These are phyloP conservation scores for Edolisoma coerulescens DNA, from an alignment of 2,113 vertebrate genomes.

Conservation along the genomic window DNA sequence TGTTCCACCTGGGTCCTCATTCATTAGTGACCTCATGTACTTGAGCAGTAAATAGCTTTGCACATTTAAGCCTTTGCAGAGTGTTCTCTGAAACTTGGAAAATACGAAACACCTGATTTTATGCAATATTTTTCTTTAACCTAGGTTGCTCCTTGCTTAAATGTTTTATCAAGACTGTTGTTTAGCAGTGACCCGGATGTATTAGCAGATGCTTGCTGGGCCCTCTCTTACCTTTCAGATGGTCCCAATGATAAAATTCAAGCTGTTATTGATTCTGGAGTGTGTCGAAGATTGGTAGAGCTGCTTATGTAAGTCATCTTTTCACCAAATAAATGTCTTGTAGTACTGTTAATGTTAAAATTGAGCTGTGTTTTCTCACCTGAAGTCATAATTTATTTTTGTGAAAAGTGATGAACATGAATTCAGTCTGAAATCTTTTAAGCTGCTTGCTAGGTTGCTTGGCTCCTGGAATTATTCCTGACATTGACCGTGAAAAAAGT, in stretches of 20 bases:
- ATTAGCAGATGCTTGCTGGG: conserved; percentile 91
- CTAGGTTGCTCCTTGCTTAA: conserved; percentile 89
- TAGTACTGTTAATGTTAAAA: not conserved
- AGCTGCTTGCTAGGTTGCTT: not conserved
- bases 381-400: not conserved
- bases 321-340: not conserved
- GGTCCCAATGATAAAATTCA: conserved; percentile 94
- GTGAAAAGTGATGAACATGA: not conserved
- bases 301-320: conserved; percentile 84
- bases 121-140: conserved; percentile 40
- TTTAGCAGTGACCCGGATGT: conserved; percentile 91
- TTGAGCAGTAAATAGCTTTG: not conserved
- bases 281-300: conserved; percentile 89
- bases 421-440: not conserved
- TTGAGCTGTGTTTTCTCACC: not conserved
- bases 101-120: not conserved
- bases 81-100: not conserved
- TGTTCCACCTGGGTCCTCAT: not conserved
- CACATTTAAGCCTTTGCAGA: not conserved
- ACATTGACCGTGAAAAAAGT: not conserved
- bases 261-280: conserved; percentile 91
- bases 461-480: not conserved
- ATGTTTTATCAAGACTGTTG: conserved; percentile 84
- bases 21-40: not conserved
- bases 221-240: conserved; percentile 90